A percentile compares a stretch with the other conserved stretches of the same genome.
Evolutionary conservation across 2,888 invertebrate species (phyloP).

Genomic region (Drosophila tanythrix): DNA sequence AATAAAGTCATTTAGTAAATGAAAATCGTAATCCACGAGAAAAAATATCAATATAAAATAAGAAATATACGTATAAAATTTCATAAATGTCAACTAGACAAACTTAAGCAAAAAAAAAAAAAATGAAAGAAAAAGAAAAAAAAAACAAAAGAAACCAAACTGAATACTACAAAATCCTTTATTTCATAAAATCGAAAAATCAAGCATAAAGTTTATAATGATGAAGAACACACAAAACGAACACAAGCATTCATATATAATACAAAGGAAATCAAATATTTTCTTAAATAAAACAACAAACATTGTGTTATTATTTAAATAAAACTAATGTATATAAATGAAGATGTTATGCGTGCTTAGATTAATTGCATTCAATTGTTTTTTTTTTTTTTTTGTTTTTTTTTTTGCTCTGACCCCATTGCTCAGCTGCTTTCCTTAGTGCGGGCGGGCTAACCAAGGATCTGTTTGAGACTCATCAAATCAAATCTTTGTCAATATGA

Average conservation of each 20-base stretch:
- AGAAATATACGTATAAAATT: conserved; percentile 53
- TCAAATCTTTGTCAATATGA: not conserved
- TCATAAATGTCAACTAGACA: conserved; percentile 69
- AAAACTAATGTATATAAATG: conserved; percentile 76
- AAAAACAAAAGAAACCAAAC: conserved; percentile 26
- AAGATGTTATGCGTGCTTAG: conserved; percentile 46
- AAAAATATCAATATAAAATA: conserved; percentile 46
- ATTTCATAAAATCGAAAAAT: conserved; percentile 33
- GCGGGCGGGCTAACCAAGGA: not conserved
- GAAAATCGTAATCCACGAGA: conserved; percentile 34
- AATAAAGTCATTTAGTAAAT: conserved; percentile 44
- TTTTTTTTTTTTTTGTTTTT: conserved; percentile 25
- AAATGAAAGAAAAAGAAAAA: not conserved
- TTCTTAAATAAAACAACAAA: conserved; percentile 74
- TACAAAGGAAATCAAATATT: conserved; percentile 73
- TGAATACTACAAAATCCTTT: conserved; percentile 33
- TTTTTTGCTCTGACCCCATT: conserved; percentile 22
- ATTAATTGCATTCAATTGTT: conserved; percentile 15
- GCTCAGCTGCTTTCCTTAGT: conserved; percentile 6
- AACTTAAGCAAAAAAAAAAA: conserved; percentile 32
- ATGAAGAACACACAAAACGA: conserved; percentile 27
- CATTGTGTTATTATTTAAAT: conserved; percentile 82
- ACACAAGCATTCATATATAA: conserved; percentile 51
- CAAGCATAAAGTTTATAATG: conserved; percentile 31
- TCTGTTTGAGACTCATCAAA: not conserved